Conservation (phyloP, 1,140 invertebrate genomes). For the Octopus bimaculoides region DNA sequence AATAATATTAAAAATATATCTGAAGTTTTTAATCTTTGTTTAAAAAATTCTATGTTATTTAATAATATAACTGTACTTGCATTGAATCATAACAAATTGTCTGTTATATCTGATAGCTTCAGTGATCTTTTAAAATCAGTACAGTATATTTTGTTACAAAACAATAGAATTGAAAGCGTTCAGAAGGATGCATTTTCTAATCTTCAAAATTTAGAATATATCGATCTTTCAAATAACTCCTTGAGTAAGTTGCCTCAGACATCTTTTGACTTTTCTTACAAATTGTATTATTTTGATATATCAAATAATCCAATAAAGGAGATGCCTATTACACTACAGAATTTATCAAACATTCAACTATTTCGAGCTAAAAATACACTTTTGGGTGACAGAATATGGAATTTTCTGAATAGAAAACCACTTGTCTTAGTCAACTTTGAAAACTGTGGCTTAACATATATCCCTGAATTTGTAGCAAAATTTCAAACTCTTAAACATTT, state of each 20-base stretch:
- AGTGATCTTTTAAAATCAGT: background rate
- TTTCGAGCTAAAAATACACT: background rate
- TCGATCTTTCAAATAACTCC: background rate
- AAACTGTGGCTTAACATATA: background rate
- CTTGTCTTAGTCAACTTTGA: background rate
- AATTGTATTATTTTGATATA: background rate
- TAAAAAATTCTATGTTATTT: background rate
- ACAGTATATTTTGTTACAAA: background rate
- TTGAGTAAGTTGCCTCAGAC: background rate
- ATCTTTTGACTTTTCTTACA: background rate
- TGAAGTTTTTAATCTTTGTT: constrained; percentile 3
- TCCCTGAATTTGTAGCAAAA: background rate
- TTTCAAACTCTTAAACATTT: background rate
- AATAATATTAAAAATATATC: background rate
- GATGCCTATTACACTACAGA: background rate
- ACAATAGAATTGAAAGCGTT: background rate
- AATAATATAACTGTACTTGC: background rate
- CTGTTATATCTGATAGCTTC: background rate
- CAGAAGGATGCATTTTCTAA: background rate
- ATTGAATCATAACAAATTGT: background rate
- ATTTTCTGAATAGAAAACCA: background rate
- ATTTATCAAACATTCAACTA: background rate
- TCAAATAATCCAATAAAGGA: background rate
- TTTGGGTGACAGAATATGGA: background rate
- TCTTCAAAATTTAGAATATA: background rate